Evolutionary conservation across 92 coral and sea anemone genomes (phyloP).

Genomic region (Palythoa grandis): DNA sequence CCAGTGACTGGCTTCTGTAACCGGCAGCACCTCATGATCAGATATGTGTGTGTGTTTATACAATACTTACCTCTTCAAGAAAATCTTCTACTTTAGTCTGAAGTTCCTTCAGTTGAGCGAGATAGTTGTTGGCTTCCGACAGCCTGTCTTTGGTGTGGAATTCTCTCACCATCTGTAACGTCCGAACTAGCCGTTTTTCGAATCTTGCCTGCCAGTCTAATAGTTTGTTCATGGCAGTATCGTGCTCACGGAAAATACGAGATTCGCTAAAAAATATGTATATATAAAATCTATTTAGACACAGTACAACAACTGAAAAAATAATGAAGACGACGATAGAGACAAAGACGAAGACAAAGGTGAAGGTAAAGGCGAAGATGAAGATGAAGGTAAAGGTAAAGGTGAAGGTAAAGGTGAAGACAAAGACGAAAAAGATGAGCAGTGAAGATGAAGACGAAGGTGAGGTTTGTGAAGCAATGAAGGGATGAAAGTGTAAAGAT

Average conservation of each 20-base stretch:
- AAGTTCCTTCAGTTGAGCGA: constrained; percentile 80
- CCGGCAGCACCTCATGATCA: background rate
- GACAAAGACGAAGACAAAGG: background rate
- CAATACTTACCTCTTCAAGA: constrained; percentile 46
- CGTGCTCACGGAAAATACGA: constrained; percentile 89
- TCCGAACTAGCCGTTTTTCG: constrained; percentile 74
- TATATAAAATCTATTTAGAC: background rate
- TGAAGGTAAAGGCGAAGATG: background rate
- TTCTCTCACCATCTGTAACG: constrained; percentile 77
- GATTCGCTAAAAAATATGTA: constrained; percentile 67
- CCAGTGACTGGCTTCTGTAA: too few relatives aligned
- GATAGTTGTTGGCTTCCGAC: constrained; percentile 83
- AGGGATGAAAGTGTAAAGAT: background rate
- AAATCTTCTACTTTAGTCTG: constrained; percentile 74
- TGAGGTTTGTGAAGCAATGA: background rate
- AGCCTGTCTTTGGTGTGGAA: constrained; percentile 89
- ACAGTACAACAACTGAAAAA: background rate
- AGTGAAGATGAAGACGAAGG: background rate
- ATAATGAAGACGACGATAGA: background rate
- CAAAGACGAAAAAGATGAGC: background rate
- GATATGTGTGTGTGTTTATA: background rate
- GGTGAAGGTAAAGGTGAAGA: background rate
- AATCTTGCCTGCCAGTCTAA: constrained; percentile 93
- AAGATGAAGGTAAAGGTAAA: background rate
- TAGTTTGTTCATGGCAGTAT: constrained; percentile 86